A percentile compares a stretch with the other conserved stretches of the same genome.
These are phyloP conservation scores for Trissoscelio sp. DNA, from an alignment of 2,888 invertebrate species.

Conservation along the genomic window DNA sequence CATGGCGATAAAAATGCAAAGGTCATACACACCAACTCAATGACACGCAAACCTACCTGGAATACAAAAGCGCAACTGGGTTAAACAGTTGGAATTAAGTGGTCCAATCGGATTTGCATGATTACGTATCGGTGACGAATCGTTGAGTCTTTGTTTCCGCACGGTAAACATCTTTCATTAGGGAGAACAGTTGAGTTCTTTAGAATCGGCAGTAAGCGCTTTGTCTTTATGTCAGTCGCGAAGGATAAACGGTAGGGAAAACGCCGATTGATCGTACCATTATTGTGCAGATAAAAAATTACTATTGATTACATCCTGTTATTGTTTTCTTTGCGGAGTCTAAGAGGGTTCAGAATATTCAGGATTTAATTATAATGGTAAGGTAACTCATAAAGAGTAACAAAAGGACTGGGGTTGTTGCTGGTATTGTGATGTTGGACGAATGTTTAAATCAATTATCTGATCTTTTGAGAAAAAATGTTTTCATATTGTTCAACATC, in stretches of 20 bases:
- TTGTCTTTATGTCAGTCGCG: conserved; percentile 73
- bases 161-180: conserved; percentile 76
- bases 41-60: conserved; percentile 26
- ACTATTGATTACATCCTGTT: conserved; percentile 19
- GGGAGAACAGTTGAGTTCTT: conserved; percentile 75
- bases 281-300: conserved; percentile 46
- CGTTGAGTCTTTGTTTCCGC: conserved; percentile 44
- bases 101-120: conserved; percentile 13
- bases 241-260: conserved; percentile 72
- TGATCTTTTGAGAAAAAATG: background rate
- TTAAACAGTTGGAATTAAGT: background rate
- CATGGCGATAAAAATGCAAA: conserved; percentile 41
- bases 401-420: background rate
- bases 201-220: conserved; percentile 72
- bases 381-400: background rate
- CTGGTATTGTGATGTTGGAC: background rate
- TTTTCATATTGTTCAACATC: background rate
- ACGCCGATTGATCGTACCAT: conserved; percentile 64
- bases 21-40: conserved; percentile 27
- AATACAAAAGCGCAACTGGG: conserved; percentile 19
- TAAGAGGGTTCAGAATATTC: conserved; percentile 4
- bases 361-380: background rate
- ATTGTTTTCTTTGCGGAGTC: conserved; percentile 2
- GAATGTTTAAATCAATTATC: conserved; percentile 4
- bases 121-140: conserved; percentile 22